Conservation (phyloP, 92 coral and sea anemone species). For the Isaurus tuberculatus region DNA sequence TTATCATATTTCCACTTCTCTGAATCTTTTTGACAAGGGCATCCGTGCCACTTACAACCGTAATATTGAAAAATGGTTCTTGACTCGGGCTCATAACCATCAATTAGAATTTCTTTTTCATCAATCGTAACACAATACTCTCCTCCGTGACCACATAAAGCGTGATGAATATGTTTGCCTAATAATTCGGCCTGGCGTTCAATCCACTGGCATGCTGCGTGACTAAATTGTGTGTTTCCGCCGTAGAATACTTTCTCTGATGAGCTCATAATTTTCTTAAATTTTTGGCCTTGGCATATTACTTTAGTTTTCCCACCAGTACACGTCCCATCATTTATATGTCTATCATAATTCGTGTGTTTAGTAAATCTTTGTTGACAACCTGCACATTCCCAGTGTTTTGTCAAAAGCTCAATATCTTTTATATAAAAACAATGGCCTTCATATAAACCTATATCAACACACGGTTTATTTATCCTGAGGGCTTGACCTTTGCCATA, state of each 20-base stretch:
- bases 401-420: neutral
- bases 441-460: conserved; percentile 5
- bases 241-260: conserved; percentile 10
- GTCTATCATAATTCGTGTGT: neutral
- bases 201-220: neutral
- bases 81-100: conserved; percentile 7
- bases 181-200: neutral
- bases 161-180: conserved; percentile 17
- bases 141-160: neutral
- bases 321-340: neutral
- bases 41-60: neutral
- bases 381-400: neutral
- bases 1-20: neutral
- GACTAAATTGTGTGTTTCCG: conserved; percentile 9
- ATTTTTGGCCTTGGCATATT: neutral
- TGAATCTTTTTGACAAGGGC: neutral
- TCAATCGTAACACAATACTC: neutral
- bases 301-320: neutral
- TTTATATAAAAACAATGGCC: conserved; percentile 10
- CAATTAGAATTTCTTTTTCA: neutral
- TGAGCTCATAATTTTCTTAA: neutral
- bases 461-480: neutral
- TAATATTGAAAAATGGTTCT: conserved; percentile 7
- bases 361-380: neutral
- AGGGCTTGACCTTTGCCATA: neutral